These are phyloP conservation scores for Cephalotes varians DNA, from an alignment of 2,888 invertebrate genomes.

Conservation along the genomic window DNA sequence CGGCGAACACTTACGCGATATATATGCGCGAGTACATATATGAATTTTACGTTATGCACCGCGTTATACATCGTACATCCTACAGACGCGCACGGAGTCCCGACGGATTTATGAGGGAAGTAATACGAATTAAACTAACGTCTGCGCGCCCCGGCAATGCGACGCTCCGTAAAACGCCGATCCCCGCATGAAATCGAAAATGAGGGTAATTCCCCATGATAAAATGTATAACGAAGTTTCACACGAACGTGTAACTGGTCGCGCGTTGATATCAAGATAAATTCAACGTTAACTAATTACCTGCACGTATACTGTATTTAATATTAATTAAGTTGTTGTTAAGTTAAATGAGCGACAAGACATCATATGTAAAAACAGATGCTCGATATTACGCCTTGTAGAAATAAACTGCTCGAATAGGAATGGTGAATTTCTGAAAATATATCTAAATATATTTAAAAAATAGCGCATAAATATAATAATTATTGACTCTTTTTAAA, in stretches of 20 bases:
- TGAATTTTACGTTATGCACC: constrained; percentile 75
- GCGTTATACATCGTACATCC: constrained; percentile 73
- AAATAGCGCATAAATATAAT: neutral
- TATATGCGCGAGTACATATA: constrained; percentile 22
- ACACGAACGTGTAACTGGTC: neutral
- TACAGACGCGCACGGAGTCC: constrained; percentile 72
- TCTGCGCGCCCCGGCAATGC: constrained; percentile 59
- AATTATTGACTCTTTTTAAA: neutral
- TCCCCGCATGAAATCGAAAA: constrained; percentile 25
- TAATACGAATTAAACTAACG: constrained; percentile 84
- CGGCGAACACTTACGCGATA: constrained; percentile 42
- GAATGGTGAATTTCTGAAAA: neutral
- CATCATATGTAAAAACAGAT: neutral
- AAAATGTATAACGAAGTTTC: constrained; percentile 11
- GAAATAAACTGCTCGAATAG: neutral
- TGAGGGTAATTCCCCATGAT: constrained; percentile 35
- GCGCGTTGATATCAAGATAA: constrained; percentile 23
- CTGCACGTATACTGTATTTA: neutral
- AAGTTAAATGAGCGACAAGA: constrained; percentile 1
- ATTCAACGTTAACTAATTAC: constrained; percentile 41
- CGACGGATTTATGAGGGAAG: constrained; percentile 81
- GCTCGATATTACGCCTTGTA: neutral
- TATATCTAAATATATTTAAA: neutral
- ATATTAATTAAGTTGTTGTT: constrained; percentile 31
- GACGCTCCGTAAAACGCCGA: constrained; percentile 21